phyloP scores from a whole-genome alignment of 2,888 invertebrate species.

The Temnothorax rugatulus region DNA sequence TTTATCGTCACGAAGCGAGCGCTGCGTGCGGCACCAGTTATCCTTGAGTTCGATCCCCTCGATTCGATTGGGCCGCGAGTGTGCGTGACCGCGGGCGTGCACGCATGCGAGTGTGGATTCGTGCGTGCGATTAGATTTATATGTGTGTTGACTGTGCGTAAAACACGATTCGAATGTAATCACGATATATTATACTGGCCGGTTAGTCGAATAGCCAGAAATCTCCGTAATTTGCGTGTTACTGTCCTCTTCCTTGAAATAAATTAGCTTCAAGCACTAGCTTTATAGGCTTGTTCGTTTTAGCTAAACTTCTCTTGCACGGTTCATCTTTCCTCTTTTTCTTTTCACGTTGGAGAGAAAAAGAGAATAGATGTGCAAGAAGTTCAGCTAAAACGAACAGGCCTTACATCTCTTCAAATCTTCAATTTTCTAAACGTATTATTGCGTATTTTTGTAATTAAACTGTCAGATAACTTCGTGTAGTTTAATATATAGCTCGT shows the following conservation, averaged over 20 bases:
- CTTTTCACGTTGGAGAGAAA: too few species aligned
- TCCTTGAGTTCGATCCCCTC: conserved; percentile 85
- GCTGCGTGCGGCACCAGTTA: conserved; percentile 79
- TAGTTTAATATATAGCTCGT: neutral
- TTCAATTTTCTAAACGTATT: neutral
- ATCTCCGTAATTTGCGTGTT: conserved; percentile 41
- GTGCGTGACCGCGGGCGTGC: conserved; percentile 60
- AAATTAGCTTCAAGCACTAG: neutral
- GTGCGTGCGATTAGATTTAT: conserved; percentile 56
- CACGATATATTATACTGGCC: conserved; percentile 17
- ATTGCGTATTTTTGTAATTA: neutral
- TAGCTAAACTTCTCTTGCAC: too few species aligned
- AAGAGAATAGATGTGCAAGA: too few species aligned
- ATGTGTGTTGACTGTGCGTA: conserved; percentile 51
- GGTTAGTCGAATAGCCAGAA: conserved; percentile 4
- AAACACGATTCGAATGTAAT: conserved; percentile 61
- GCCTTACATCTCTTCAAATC: neutral
- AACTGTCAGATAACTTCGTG: neutral
- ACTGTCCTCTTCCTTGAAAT: conserved; percentile 23
- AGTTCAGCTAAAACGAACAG: too few species aligned
- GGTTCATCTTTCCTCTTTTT: too few species aligned
- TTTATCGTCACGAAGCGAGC: conserved; percentile 46
- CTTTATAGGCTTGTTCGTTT: neutral
- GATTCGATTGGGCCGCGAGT: conserved; percentile 56
- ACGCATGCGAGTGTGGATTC: conserved; percentile 33